Base-by-base conservation (phyloP, 2,888 invertebrate species). In the Ligdia adustata region DNA sequence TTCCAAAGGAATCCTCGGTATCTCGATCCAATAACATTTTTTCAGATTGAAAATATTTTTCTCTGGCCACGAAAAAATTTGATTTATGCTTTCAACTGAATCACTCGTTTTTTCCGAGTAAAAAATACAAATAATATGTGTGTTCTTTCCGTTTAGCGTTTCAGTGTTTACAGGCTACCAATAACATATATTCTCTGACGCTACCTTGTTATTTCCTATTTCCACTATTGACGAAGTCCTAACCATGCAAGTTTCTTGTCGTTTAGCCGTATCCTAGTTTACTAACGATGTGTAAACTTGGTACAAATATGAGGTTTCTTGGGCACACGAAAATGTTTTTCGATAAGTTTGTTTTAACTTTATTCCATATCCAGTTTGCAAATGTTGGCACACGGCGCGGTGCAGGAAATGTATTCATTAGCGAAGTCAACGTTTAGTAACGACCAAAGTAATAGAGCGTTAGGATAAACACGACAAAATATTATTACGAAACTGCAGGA, bases 1-100 rank as follows among this genome's bases (percentile, higher is more conserved):
- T 71, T 74, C 67, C 68, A 62, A 60, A 66, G 63, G 62, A 71
- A 63, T 55, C 60, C 64, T 64, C 67, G 70, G 70, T 72, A 73
- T 69, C 62, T 64, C 65, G 60, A 63, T 64, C 71, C 69, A 72
- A 75, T 76, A 75, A 69, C 65, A 65, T 60, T 67, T 50, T 47
- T 24, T 58, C 56, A 55, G 62, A 59, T 65, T 60, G 64, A 70
- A 75, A 71, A 75, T 71, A 72, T 73, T 72, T 71, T 69, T 52
- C 60, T 61, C 18, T 18, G 28, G 26, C 24, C 24, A 37, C 42
- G 50, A 48, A 46, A 22, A 53, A 45, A 52, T 34, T 11, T 35
- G 33, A 35, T 43, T 47, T 48, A 38, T 24, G 3, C 1, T 13
- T 37, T 33, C 9, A 12, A 7, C 14, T 28, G 32, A 28, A 27